Base-by-base conservation (phyloP, 2,888 invertebrate species). In the Helicoverpa assulta region DNA sequence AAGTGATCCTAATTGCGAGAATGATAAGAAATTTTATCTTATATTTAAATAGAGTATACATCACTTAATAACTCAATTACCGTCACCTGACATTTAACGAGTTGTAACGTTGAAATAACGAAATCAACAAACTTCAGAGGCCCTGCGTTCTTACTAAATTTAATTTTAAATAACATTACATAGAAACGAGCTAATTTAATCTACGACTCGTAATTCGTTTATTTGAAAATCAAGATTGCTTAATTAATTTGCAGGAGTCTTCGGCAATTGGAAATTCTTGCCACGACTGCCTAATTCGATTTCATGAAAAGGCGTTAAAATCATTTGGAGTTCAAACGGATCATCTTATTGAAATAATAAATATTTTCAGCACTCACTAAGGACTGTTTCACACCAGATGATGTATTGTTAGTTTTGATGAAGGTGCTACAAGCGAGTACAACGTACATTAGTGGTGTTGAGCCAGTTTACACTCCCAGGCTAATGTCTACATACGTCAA, bases 401-500 rank as follows among this genome's bases (percentile, higher is more conserved):
- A 80, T 74, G 53, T 67, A 76, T 78, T 58, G 69, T 76, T 63
- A 52, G 55, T 78, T 61, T 58, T 76, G 78, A 81, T 57, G 66
- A 71, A 76, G 67, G 68, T 70, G 67, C 55, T 51, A 57, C 70
- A 67, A 65, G 47, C 53, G n/a, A 53, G 62, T 37, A 66, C 62
- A 67, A 68, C 62, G 62, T 76, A 78, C 70, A 80, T 81, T 80
- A 85, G 67, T 61, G 56, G 56, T 69, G 59, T 29, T 69, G 59
- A 54, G 54, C 62, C 68, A 69, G 65, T 67, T 75, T 52, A 76
- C 70, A 67, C 61, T 21, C 52, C 56, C 62, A 63, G 68, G 59
- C 76, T 83, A 83, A 82, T 78, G 67, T 61, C 59, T 73, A 61
- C 63, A 70, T 62, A 72, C 64, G 65, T 77, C 77, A 71, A 70